phyloP scores from a whole-genome alignment of 2,113 vertebrate species.

The Clarias gariepinus region DNA sequence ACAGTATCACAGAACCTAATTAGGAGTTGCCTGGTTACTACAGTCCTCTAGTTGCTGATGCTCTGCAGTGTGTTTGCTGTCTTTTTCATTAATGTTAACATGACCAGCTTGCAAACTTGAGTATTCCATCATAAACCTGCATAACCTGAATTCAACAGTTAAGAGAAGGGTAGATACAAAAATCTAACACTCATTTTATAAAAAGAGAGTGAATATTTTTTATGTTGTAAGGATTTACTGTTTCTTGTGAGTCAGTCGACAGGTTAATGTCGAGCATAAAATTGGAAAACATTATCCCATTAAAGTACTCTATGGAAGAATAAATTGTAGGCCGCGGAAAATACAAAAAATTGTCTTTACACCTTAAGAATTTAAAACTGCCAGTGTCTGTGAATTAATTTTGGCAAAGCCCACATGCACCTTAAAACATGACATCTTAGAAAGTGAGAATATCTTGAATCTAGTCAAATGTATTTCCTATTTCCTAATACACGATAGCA shows the following conservation, averaged over 20 bases:
- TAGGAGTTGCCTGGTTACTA: conserved; percentile 40
- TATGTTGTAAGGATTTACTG: not conserved
- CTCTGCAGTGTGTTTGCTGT: conserved; percentile 11
- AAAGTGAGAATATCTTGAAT: too few relatives aligned
- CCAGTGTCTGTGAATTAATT: not conserved
- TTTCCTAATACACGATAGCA: too few relatives aligned
- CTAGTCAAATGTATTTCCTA: too few relatives aligned
- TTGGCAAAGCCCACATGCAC: not conserved
- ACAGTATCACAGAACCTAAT: conserved; percentile 35
- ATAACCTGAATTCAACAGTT: not conserved
- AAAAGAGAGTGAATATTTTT: not conserved
- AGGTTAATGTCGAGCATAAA: not conserved
- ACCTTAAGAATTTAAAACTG: not conserved
- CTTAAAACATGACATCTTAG: too few relatives aligned
- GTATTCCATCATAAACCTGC: not conserved
- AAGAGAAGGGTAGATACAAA: not conserved
- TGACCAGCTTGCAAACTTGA: not conserved
- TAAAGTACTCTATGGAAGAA: not conserved
- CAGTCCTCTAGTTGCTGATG: conserved; percentile 2
- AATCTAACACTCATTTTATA: not conserved
- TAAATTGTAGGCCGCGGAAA: not conserved
- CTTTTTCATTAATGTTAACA: not conserved
- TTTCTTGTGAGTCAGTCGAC: not conserved
- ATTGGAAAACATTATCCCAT: not conserved
- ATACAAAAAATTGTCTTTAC: not conserved